Percentiles rank a stretch among this genome's conserved stretches.
These are phyloP conservation scores for Notodonta dromedarius DNA, from an alignment of 2,888 invertebrate genomes.

Conservation along the genomic window DNA sequence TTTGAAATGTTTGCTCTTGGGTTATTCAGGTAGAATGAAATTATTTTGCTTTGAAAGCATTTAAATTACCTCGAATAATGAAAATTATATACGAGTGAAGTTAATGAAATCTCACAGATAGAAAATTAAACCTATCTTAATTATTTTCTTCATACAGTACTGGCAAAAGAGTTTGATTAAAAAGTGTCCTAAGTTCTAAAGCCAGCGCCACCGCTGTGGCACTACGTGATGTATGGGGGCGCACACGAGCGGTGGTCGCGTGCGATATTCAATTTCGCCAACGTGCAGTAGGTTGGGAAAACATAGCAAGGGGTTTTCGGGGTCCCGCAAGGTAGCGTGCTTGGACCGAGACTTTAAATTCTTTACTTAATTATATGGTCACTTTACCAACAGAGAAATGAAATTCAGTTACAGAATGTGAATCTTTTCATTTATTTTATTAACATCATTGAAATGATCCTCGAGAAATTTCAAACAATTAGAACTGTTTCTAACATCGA, in stretches of 20 bases:
- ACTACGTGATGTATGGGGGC: constrained; percentile 28
- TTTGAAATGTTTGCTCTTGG: no score
- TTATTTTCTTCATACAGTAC: no score
- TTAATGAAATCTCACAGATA: no score
- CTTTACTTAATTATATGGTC: neutral
- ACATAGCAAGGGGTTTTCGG: constrained; percentile 4
- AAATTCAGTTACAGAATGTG: neutral
- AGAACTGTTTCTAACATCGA: no score
- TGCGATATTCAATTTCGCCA: constrained; percentile 32
- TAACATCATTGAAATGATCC: no score
- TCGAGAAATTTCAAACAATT: no score
- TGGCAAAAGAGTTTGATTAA: neutral
- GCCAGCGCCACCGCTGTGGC: constrained; percentile 9
- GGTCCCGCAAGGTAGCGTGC: constrained; percentile 1
- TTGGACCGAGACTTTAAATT: constrained; percentile 3
- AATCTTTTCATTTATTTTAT: no score
- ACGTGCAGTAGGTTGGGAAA: constrained; percentile 10
- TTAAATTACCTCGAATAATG: no score
- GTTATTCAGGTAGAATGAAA: no score
- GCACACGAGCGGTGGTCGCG: constrained; percentile 8
- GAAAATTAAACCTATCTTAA: no score
- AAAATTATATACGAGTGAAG: no score
- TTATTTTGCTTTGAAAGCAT: no score
- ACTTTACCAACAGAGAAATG: neutral
- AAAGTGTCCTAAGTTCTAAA: constrained; percentile 24